Evolutionary conservation across 2,888 invertebrate species (phyloP).

Genomic region (Petrophora chlorosata): DNA sequence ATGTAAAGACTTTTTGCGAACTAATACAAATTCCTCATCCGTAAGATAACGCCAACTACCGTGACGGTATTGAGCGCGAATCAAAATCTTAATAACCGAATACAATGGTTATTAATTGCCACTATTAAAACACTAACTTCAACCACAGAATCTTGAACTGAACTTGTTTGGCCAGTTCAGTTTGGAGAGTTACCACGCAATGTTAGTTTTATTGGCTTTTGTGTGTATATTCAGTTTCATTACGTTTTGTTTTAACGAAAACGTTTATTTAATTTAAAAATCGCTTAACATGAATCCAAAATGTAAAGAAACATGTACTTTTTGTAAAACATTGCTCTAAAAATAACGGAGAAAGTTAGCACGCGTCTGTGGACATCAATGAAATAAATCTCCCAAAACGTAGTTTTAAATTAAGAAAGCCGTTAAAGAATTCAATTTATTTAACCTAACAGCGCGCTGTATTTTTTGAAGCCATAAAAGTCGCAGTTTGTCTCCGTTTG

Average conservation of each 20-base stretch:
- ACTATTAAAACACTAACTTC: too few species aligned
- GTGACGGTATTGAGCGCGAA: constrained; percentile 15
- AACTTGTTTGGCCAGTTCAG: constrained; percentile 27
- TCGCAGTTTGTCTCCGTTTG: background rate
- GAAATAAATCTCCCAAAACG: background rate
- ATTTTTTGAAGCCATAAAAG: constrained; percentile 3
- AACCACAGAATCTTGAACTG: too few species aligned
- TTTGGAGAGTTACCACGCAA: constrained; percentile 6
- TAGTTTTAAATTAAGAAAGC: background rate
- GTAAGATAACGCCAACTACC: constrained; percentile 9
- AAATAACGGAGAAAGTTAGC: too few species aligned
- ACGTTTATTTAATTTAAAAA: too few species aligned
- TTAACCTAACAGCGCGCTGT: background rate
- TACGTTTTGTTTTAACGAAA: background rate
- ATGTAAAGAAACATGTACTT: too few species aligned
- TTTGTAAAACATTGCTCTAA: too few species aligned
- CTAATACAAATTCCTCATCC: background rate
- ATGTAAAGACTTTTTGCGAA: too few species aligned
- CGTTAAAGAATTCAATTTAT: background rate
- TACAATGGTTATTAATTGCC: constrained; percentile 24
- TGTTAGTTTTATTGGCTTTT: constrained; percentile 7
- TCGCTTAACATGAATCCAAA: too few species aligned
- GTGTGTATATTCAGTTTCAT: too few species aligned
- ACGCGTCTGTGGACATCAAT: too few species aligned
- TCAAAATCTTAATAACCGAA: constrained; percentile 28